Percentiles rank a stretch among this genome's conserved stretches.
These are phyloP conservation scores for Fissipunctia ypsillon DNA, from an alignment of 2,888 invertebrate genomes.

Conservation along the genomic window DNA sequence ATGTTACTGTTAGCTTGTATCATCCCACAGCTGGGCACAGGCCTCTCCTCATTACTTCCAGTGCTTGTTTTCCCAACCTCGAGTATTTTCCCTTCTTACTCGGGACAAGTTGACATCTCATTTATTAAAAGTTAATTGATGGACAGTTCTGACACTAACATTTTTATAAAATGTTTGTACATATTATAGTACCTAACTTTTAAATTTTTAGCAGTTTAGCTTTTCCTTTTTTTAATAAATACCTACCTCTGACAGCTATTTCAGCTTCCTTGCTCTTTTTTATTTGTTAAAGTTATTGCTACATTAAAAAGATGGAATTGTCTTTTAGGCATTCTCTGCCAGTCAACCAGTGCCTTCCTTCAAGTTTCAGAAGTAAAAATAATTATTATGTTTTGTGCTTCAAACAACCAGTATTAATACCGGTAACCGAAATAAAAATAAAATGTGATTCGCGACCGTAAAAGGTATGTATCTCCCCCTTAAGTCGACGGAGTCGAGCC, in stretches of 20 bases:
- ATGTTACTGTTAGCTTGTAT: too few species aligned
- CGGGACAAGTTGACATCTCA: constrained; percentile 2
- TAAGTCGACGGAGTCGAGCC: too few species aligned
- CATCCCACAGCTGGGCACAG: too few species aligned
- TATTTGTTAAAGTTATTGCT: background rate
- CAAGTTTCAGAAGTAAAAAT: background rate
- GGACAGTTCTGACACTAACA: constrained; percentile 24
- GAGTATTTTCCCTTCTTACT: background rate
- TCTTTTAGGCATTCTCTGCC: background rate
- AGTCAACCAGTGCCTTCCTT: background rate
- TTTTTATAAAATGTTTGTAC: constrained; percentile 16
- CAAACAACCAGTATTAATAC: too few species aligned
- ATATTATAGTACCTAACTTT: constrained; percentile 6
- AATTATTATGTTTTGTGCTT: too few species aligned
- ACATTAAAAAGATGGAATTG: background rate
- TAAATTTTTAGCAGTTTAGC: background rate
- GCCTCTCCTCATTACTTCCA: too few species aligned
- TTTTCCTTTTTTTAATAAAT: background rate
- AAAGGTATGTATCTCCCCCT: too few species aligned
- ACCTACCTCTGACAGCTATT: background rate
- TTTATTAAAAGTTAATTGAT: constrained; percentile 36
- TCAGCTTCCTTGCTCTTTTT: background rate
- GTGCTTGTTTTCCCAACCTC: background rate
- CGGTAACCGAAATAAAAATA: too few species aligned
- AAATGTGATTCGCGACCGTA: too few species aligned